A percentile compares a stretch with the other conserved stretches of the same genome.
Conservation (phyloP, 2,797 vertebrate genomes). For the Hydrophis major region DNA sequence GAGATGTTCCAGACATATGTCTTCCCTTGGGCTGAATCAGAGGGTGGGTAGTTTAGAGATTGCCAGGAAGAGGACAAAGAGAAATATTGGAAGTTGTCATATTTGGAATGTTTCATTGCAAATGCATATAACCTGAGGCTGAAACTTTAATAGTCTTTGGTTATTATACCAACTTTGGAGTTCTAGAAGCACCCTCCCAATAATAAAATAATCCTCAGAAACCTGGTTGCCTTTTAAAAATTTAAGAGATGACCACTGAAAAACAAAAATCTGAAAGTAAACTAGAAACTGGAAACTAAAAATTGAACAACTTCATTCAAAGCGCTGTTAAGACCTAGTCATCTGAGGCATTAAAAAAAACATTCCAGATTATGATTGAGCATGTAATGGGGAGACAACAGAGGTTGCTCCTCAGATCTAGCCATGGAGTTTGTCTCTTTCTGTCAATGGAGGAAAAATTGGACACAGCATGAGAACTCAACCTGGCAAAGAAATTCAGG, state of each 20-base stretch:
- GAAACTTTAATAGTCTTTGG: not conserved
- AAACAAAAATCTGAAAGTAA: not conserved
- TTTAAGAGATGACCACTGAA: not conserved
- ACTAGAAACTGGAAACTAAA: not conserved
- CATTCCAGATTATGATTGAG: not conserved
- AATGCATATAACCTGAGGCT: not conserved
- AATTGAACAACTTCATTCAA: not conserved
- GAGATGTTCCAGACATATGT: not conserved
- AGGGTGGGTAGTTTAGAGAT: not conserved
- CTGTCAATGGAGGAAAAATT: not conserved
- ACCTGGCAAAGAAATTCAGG: not conserved
- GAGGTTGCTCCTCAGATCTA: not conserved
- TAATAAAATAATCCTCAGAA: not conserved
- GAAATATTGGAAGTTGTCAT: not conserved
- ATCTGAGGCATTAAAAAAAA: not conserved
- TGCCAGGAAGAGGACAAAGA: not conserved
- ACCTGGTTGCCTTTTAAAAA: not conserved
- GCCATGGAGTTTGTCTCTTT: not conserved
- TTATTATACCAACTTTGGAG: not conserved
- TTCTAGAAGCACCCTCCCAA: not conserved
- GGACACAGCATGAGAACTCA: not conserved
- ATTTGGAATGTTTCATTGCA: not conserved
- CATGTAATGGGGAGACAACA: not conserved
- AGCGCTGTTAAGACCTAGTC: not conserved
- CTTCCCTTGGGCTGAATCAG: not conserved